Evolutionary conservation across 2,888 invertebrate genomes (phyloP).

Genomic region (Tholera decimalis): DNA sequence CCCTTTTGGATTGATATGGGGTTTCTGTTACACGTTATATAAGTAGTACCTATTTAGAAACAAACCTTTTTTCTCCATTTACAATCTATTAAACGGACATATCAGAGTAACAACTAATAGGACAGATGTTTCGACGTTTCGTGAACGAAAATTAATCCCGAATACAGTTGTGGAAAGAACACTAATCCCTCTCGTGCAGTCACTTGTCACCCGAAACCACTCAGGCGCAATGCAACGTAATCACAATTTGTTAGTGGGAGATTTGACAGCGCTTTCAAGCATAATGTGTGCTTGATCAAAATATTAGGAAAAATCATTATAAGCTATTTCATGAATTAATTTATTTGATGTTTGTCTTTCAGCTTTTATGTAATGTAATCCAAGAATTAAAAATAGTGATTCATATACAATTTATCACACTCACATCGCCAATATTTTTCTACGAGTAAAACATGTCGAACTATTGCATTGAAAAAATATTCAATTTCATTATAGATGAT

Average conservation of each 20-base stretch:
- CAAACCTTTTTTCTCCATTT: conserved; percentile 49
- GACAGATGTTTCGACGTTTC: conserved; percentile 84
- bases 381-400: no score
- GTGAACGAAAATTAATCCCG: conserved; percentile 83
- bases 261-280: conserved; percentile 61
- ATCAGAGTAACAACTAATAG: conserved; percentile 72
- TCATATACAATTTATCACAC: no score
- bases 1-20: no score
- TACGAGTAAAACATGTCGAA: no score
- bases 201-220: conserved; percentile 87
- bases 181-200: conserved; percentile 82
- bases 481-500: no score
- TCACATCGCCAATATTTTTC: no score
- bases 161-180: conserved; percentile 75
- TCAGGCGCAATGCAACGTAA: conserved; percentile 72
- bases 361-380: no score
- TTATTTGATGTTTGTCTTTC: neutral
- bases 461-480: no score
- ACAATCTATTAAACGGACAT: conserved; percentile 61
- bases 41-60: neutral
- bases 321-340: neutral
- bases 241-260: conserved; percentile 44
- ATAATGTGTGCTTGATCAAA: no score
- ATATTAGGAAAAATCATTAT: no score
- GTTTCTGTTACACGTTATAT: no score